phyloP scores from a whole-genome alignment of 2,888 invertebrate species.

The Suillia variegata region DNA sequence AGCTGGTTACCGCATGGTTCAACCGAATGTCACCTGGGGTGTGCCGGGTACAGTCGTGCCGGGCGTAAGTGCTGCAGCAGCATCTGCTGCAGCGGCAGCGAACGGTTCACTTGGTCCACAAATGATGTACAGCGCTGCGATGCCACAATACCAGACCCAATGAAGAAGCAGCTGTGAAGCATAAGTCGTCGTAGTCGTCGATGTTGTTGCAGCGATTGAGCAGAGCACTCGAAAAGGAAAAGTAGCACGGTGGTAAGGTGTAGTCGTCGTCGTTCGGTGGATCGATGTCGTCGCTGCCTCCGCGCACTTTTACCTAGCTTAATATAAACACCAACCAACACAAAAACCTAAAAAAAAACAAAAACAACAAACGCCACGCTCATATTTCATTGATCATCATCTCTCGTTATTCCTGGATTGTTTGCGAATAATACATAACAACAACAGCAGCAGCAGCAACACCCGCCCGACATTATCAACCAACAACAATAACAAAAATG shows the following conservation, averaged over 20 bases:
- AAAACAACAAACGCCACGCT: conserved; percentile 34
- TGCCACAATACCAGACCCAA: conserved; percentile 87
- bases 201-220: conserved; percentile 30
- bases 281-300: conserved; percentile 41
- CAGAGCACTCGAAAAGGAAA: conserved; percentile 3
- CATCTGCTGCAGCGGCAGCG: conserved; percentile 62
- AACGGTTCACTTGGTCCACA: conserved; percentile 67
- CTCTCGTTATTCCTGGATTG: conserved; percentile 47
- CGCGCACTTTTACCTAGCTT: conserved; percentile 36
- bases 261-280: no score
- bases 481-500: conserved; percentile 12
- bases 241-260: not conserved
- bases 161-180: conserved; percentile 67
- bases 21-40: conserved; percentile 64
- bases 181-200: no score
- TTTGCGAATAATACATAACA: conserved; percentile 41
- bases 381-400: conserved; percentile 25
- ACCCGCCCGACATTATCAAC: conserved; percentile 21
- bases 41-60: conserved; percentile 64
- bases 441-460: conserved; percentile 29
- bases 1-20: conserved; percentile 68
- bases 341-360: conserved; percentile 28
- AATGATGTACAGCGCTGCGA: conserved; percentile 72
- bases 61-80: conserved; percentile 62
- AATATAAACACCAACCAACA: conserved; percentile 21